Conservation (phyloP, 2,888 invertebrate genomes). For the Drosophila tanythrix region DNA sequence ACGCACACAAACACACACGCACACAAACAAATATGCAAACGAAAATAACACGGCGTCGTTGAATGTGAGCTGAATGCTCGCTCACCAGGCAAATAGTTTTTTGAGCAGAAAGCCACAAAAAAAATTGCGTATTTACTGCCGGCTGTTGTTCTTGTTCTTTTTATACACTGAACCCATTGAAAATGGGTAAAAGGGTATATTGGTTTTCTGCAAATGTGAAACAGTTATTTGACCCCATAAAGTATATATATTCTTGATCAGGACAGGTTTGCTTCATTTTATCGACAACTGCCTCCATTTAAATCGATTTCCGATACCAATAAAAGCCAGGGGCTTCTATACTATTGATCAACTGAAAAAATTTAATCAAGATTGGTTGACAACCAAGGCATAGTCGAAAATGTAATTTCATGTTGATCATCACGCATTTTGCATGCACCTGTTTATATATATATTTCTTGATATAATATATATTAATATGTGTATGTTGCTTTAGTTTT, state of each 20-base stretch:
- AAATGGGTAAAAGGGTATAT: background rate
- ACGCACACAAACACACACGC: background rate
- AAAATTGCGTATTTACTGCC: constrained; percentile 17
- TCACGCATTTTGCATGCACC: too few species aligned
- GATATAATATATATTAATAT: too few species aligned
- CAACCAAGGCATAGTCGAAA: too few species aligned
- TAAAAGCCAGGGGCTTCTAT: background rate
- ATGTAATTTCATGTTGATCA: too few species aligned
- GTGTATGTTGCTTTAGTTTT: too few species aligned
- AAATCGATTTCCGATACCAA: background rate
- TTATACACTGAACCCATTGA: background rate
- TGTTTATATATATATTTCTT: too few species aligned
- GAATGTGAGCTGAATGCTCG: constrained; percentile 1
- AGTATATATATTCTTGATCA: background rate
- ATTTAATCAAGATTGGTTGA: too few species aligned
- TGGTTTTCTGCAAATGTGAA: background rate
- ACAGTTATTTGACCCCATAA: background rate
- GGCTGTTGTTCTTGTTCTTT: constrained; percentile 25
- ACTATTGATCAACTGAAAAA: too few species aligned
- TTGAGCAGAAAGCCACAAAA: constrained; percentile 7
- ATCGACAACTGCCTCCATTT: background rate
- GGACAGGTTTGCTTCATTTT: background rate
- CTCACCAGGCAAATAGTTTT: constrained; percentile 25
- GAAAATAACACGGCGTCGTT: constrained; percentile 13
- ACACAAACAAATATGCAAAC: background rate